These are phyloP conservation scores for Ophion slaviceki DNA, from an alignment of 2,888 invertebrate genomes.

Conservation along the genomic window DNA sequence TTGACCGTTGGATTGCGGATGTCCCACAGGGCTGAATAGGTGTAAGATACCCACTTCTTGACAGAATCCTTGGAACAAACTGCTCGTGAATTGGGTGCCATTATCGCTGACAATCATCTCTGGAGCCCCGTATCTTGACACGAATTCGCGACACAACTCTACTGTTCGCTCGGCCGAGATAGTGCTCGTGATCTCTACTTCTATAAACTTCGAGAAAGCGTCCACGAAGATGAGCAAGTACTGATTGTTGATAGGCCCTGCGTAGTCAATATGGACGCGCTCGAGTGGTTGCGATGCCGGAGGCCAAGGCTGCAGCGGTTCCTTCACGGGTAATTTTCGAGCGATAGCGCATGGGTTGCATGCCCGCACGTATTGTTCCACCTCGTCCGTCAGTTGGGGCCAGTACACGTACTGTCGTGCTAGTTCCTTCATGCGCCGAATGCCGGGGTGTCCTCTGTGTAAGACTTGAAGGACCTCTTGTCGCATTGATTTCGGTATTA, in stretches of 20 bases:
- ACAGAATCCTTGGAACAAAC: too few relatives aligned
- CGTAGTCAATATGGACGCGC: conserved; percentile 38
- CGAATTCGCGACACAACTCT: conserved; percentile 44
- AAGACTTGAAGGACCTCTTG: too few relatives aligned
- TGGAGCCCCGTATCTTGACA: conserved; percentile 46
- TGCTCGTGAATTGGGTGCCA: too few relatives aligned
- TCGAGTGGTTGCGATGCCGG: conserved; percentile 27
- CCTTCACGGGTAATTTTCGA: too few relatives aligned
- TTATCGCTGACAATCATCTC: not conserved
- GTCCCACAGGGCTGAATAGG: too few relatives aligned
- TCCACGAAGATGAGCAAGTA: conserved; percentile 32
- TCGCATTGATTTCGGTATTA: conserved; percentile 32
- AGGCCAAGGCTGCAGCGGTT: not conserved
- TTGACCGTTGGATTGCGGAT: too few relatives aligned
- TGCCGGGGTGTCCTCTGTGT: too few relatives aligned
- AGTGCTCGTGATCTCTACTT: conserved; percentile 38
- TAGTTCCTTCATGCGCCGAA: conserved; percentile 41
- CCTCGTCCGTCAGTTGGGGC: conserved; percentile 39
- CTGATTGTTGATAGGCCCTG: conserved; percentile 39
- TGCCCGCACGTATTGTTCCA: conserved; percentile 41
- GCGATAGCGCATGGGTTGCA: conserved; percentile 49
- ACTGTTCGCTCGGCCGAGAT: conserved; percentile 45
- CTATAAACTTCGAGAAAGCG: conserved; percentile 44
- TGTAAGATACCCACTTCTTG: too few relatives aligned
- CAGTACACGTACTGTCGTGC: conserved; percentile 51